phyloP scores from a whole-genome alignment of 1,140 invertebrate genomes.

The Drosophila takahashii region DNA sequence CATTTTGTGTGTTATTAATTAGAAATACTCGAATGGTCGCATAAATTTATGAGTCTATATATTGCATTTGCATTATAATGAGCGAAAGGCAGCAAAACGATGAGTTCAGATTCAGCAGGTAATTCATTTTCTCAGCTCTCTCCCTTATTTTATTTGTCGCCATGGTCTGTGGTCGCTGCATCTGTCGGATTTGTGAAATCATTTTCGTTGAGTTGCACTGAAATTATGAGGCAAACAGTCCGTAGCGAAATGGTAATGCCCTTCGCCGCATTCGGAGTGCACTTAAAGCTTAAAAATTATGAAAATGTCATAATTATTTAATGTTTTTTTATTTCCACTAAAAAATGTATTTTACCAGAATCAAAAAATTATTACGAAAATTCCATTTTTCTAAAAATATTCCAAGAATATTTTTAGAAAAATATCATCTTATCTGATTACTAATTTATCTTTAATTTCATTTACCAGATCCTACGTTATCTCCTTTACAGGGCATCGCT shows the following conservation, averaged over 20 bases:
- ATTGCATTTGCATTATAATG: conserved; percentile 58
- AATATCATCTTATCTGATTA: no score
- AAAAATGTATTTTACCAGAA: no score
- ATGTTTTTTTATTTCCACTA: no score
- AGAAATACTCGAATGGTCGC: conserved; percentile 59
- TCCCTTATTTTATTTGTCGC: conserved; percentile 1
- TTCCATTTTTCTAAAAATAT: no score
- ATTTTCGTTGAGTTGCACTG: conserved; percentile 34
- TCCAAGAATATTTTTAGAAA: no score
- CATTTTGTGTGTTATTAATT: conserved; percentile 79
- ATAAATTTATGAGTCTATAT: conserved; percentile 22
- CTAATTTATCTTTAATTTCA: no score
- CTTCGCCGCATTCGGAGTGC: not conserved
- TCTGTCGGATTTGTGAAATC: conserved; percentile 63
- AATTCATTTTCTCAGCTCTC: conserved; percentile 26
- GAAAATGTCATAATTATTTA: no score
- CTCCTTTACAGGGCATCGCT: conserved; percentile 6
- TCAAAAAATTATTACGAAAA: no score
- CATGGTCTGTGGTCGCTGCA: conserved; percentile 38
- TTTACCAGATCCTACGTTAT: no score
- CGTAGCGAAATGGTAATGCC: conserved; percentile 10
- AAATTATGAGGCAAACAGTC: conserved; percentile 15
- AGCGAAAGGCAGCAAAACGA: conserved; percentile 52
- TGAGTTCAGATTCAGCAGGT: conserved; percentile 12
- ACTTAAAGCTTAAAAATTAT: not conserved